Evolutionary conservation across 2,888 invertebrate genomes (phyloP).

Genomic region (Malthinus flaveolus): DNA sequence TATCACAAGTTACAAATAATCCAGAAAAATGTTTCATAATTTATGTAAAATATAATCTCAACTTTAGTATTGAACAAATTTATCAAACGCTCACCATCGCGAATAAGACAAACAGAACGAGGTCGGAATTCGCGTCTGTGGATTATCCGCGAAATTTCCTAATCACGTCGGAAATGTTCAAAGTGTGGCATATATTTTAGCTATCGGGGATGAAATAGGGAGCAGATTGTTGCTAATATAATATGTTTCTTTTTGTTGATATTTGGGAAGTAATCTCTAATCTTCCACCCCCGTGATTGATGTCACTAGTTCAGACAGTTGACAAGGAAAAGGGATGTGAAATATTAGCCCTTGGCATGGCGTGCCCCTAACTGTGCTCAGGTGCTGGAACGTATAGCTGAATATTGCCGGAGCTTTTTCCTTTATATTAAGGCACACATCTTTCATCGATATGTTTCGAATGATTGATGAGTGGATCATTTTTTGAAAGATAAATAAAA

Average conservation of each 20-base stretch:
- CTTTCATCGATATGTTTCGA: constrained; percentile 18
- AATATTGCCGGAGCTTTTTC: constrained; percentile 31
- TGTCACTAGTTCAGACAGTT: constrained; percentile 40
- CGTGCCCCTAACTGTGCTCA: constrained; percentile 36
- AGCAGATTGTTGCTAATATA: constrained; percentile 6
- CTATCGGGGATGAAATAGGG: background rate
- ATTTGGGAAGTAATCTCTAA: constrained; percentile 40
- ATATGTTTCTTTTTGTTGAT: constrained; percentile 26
- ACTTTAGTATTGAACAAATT: constrained; percentile 11
- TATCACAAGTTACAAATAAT: constrained; percentile 19
- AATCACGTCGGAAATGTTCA: constrained; percentile 11
- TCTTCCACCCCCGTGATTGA: constrained; percentile 42
- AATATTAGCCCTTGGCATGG: constrained; percentile 37
- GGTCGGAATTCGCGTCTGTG: constrained; percentile 11
- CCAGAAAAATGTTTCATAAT: constrained; percentile 17
- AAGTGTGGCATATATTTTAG: constrained; percentile 8
- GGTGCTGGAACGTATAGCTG: constrained; percentile 33
- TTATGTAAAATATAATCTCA: constrained; percentile 20
- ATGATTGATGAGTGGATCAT: constrained; percentile 25
- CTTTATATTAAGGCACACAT: constrained; percentile 22
- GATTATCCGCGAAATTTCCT: constrained; percentile 13
- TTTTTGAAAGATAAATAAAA: constrained; percentile 9
- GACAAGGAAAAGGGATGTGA: constrained; percentile 41
- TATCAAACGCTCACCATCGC: constrained; percentile 9
- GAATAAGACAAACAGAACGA: constrained; percentile 20